Evolutionary conservation across 2,888 invertebrate species (phyloP).

Genomic region (Xylophagus ater): DNA sequence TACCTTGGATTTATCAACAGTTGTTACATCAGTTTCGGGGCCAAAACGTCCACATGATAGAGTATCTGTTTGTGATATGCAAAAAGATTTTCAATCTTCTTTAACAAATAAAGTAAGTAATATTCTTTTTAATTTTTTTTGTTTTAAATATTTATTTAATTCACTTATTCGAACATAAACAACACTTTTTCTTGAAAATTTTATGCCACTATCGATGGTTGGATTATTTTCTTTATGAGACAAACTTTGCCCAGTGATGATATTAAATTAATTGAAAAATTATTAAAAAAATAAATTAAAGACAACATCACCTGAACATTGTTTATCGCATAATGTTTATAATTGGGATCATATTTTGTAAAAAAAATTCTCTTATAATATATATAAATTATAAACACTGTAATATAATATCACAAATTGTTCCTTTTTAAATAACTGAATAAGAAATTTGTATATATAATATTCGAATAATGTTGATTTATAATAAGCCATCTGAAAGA

Average conservation of each 20-base stretch:
- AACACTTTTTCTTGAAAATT: too few species aligned
- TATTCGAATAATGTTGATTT: too few species aligned
- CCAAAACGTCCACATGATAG: constrained; percentile 96
- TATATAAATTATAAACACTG: constrained; percentile 21
- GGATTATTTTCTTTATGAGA: constrained; percentile 27
- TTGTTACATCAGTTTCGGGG: constrained; percentile 91
- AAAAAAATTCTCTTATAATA: constrained; percentile 10
- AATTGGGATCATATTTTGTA: too few species aligned
- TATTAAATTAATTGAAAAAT: too few species aligned
- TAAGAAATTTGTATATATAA: too few species aligned
- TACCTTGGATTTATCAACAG: constrained; percentile 72
- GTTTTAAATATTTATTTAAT: not conserved
- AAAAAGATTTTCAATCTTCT: constrained; percentile 75
- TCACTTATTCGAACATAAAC: not conserved
- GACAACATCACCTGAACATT: constrained; percentile 31
- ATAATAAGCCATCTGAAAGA: constrained; percentile 40
- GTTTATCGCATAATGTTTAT: constrained; percentile 39
- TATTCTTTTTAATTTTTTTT: constrained; percentile 18
- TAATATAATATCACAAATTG: constrained; percentile 18
- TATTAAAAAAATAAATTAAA: constrained; percentile 15
- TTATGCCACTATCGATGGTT: too few species aligned
- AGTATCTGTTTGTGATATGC: constrained; percentile 83
- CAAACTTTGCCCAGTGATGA: constrained; percentile 42
- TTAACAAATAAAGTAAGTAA: constrained; percentile 76
- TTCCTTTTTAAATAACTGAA: too few species aligned